These are phyloP conservation scores for Denticeps clupeoides DNA, from an alignment of 2,797 vertebrate species.

Conservation along the genomic window DNA sequence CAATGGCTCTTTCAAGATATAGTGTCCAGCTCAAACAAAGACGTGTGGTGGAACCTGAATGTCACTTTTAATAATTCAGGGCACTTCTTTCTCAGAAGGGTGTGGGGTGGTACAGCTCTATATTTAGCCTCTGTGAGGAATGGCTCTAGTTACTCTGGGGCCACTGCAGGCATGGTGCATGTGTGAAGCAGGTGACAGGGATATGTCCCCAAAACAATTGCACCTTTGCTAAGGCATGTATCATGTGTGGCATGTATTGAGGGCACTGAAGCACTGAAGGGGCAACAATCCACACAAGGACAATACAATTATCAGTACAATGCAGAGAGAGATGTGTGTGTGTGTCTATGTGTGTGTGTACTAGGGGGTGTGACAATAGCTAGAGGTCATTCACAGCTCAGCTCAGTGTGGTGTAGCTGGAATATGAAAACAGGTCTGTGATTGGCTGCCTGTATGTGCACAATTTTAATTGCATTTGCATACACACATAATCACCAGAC, in stretches of 20 bases:
- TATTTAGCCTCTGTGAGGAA: conserved; percentile 41
- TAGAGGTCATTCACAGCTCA: no score
- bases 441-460: no score
- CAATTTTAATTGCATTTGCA: no score
- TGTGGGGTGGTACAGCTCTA: conserved; percentile 35
- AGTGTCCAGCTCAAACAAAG: no score
- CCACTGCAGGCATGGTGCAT: conserved; percentile 45
- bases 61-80: conserved; percentile 24
- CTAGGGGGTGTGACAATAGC: conserved; percentile 13
- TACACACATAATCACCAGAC: no score
- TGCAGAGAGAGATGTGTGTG: conserved; percentile 16
- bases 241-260: no score
- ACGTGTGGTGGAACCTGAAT: no score
- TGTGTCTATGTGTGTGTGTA: conserved; percentile 14
- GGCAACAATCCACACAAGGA: conserved; percentile 30
- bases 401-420: no score
- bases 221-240: no score
- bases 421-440: no score
- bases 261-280: conserved; percentile 35
- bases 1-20: no score
- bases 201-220: conserved; percentile 3
- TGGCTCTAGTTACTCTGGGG: conserved; percentile 41
- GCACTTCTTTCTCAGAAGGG: conserved; percentile 17
- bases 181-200: conserved; percentile 55
- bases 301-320: conserved; percentile 40